Conservation (phyloP, 2,113 vertebrate species). For the Chauna torquata region DNA sequence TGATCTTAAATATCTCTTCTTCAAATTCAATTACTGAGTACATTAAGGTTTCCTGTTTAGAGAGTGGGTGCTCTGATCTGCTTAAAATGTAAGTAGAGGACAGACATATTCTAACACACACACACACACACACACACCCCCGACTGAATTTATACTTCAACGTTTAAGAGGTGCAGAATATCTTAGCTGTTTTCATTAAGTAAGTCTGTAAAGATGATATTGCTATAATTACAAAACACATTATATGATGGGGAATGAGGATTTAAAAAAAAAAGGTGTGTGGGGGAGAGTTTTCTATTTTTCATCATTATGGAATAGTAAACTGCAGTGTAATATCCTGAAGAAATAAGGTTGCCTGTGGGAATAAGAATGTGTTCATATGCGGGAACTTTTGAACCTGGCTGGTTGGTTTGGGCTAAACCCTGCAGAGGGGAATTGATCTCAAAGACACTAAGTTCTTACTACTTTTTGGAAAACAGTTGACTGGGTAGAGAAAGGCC, state of each 20-base stretch:
- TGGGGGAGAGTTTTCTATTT: neutral
- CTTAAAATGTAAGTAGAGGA: neutral
- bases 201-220: neutral
- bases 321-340: neutral
- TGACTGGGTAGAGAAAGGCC: neutral
- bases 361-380: neutral
- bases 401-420: neutral
- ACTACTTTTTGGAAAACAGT: neutral
- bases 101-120: neutral
- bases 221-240: neutral
- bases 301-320: neutral
- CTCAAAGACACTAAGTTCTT: neutral
- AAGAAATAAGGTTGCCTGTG: neutral
- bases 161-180: neutral
- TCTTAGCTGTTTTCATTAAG: neutral
- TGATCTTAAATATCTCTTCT: neutral
- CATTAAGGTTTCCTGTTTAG: neutral
- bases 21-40: neutral
- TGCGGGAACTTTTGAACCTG: neutral
- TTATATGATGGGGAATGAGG: neutral
- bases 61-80: neutral
- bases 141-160: neutral
- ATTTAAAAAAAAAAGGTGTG: neutral
- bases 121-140: too few relatives aligned
- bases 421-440: neutral